phyloP scores from a whole-genome alignment of 1,140 invertebrate genomes.

The Brachionus plicatilis region DNA sequence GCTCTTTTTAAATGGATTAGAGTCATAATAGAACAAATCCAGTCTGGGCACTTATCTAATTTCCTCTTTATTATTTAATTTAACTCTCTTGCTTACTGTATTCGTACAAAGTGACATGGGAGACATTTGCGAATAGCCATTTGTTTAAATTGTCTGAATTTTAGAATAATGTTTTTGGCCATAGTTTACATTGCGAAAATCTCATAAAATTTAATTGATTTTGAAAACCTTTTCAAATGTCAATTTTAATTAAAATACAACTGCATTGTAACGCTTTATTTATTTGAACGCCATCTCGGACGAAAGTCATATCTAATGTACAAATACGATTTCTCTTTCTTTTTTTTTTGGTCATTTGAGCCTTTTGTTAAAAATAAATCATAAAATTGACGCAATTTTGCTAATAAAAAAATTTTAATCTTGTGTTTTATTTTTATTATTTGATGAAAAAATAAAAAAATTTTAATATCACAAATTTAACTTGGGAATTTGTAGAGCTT shows the following conservation, averaged over 20 bases:
- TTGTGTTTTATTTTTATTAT: neutral
- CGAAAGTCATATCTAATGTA: neutral
- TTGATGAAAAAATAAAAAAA: neutral
- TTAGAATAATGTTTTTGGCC: neutral
- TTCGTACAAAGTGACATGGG: neutral
- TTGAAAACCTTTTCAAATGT: neutral
- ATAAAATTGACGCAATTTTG: neutral
- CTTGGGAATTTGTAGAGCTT: neutral
- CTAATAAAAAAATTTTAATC: neutral
- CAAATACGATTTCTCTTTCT: neutral
- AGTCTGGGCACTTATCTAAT: neutral
- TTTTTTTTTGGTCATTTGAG: neutral
- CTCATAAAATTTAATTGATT: neutral
- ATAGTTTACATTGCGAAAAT: neutral
- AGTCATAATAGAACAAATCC: neutral
- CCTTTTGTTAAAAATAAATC: neutral
- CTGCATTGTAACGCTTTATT: neutral
- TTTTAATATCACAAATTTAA: neutral
- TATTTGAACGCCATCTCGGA: neutral
- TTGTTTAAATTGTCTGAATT: neutral
- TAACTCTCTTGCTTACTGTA: neutral
- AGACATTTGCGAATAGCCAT: neutral
- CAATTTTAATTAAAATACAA: neutral
- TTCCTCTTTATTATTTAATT: neutral
- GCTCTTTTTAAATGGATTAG: neutral